These are phyloP conservation scores for Tragelaphus scriptus DNA, from an alignment of 2,113 vertebrate species.

Conservation along the genomic window DNA sequence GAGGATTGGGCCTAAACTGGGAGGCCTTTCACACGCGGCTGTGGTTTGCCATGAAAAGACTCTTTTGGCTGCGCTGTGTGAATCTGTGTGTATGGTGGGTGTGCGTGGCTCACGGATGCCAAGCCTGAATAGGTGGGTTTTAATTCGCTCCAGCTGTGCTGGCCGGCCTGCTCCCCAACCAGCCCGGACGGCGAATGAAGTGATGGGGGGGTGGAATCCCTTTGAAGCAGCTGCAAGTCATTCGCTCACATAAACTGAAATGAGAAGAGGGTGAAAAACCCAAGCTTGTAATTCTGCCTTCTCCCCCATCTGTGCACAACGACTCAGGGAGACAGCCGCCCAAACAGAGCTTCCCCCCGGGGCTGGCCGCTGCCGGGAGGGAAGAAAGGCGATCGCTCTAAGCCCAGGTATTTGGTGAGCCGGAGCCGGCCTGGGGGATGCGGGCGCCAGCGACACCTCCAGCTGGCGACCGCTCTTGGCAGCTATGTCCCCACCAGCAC, in stretches of 20 bases:
- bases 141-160: slow-evolving; percentile 17
- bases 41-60: background rate
- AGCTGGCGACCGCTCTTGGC: slow-evolving; percentile 59
- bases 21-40: background rate
- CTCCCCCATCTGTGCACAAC: background rate
- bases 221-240: slow-evolving; percentile 37
- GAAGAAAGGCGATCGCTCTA: slow-evolving; percentile 51
- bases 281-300: slow-evolving; percentile 1
- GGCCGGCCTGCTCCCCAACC: background rate
- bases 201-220: background rate
- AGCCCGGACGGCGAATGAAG: background rate
- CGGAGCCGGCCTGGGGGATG: slow-evolving; percentile 48
- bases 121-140: background rate
- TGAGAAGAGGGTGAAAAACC: slow-evolving; percentile 36
- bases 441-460: slow-evolving; percentile 69
- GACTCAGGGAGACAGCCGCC: background rate
- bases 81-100: background rate
- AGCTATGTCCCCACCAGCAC: background rate
- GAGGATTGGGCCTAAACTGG: background rate
- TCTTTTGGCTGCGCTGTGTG: background rate
- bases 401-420: slow-evolving; percentile 66
- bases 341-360: slow-evolving; percentile 53
- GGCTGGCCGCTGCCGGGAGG: slow-evolving; percentile 15
- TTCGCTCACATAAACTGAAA: slow-evolving; percentile 31
- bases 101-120: background rate